phyloP scores from a whole-genome alignment of 2,113 vertebrate genomes.

The Boleophthalmus pectinirostris region DNA sequence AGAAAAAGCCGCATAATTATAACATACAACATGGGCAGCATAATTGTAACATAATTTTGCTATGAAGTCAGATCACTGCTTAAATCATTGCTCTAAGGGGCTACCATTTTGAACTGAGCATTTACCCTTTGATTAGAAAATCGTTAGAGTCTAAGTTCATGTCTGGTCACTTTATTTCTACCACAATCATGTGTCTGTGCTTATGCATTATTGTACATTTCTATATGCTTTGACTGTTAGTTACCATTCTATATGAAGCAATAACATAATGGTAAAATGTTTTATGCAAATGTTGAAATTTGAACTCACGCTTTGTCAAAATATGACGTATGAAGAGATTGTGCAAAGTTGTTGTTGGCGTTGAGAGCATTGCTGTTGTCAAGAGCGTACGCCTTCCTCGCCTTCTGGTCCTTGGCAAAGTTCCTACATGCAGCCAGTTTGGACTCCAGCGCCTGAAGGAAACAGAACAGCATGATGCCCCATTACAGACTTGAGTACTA shows the following conservation, averaged over 20 bases:
- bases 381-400: constrained; percentile 85
- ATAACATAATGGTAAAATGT: not conserved
- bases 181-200: too few species aligned
- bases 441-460: constrained; percentile 90
- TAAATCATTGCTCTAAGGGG: not conserved
- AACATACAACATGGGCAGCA: too few species aligned
- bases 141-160: too few species aligned
- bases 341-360: constrained; percentile 83
- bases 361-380: constrained; percentile 82
- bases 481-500: not conserved
- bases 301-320: constrained; percentile 92
- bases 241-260: not conserved
- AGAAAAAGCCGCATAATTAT: too few species aligned
- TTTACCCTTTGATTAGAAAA: too few species aligned
- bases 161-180: too few species aligned
- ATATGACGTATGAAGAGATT: constrained; percentile 86
- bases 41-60: too few species aligned
- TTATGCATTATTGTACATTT: too few species aligned
- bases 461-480: not conserved
- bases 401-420: constrained; percentile 94
- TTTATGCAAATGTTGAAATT: not conserved
- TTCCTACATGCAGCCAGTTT: constrained; percentile 96
- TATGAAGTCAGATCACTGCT: too few species aligned
- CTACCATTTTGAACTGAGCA: too few species aligned
- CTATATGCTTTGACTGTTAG: too few species aligned